Percentiles rank a stretch among this genome's conserved stretches.
Evolutionary conservation across 1,140 invertebrate species (phyloP).

Genomic region (Heterodera schachtii): DNA sequence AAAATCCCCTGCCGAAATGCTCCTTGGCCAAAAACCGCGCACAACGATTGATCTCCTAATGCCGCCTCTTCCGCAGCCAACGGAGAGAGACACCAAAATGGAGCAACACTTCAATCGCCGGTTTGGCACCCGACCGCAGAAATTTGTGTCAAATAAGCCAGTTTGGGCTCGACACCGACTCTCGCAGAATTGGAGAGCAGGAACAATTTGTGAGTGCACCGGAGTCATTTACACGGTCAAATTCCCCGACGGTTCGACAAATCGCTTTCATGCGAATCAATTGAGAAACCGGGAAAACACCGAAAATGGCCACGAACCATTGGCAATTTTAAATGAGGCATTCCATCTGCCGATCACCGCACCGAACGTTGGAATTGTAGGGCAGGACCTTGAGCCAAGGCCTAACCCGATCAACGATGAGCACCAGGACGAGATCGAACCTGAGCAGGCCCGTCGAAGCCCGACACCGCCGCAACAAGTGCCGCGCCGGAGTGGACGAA

Average conservation of each 20-base stretch:
- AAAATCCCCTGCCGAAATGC: slow-evolving; percentile 18
- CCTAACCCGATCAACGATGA: too few relatives aligned
- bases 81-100: background rate
- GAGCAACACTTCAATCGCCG: slow-evolving; percentile 12
- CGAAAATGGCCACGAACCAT: too few relatives aligned
- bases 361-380: too few relatives aligned
- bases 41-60: slow-evolving; percentile 4
- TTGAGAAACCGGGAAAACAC: too few relatives aligned
- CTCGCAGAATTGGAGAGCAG: background rate
- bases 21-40: slow-evolving; percentile 16
- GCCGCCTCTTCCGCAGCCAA: background rate
- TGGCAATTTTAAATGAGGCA: too few relatives aligned
- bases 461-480: too few relatives aligned
- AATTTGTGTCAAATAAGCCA: background rate
- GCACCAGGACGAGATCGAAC: too few relatives aligned
- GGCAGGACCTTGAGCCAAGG: too few relatives aligned
- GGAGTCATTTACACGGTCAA: slow-evolving; percentile 2
- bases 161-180: background rate
- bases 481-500: too few relatives aligned
- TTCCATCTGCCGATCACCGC: too few relatives aligned
- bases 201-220: background rate
- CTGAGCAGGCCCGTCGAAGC: too few relatives aligned
- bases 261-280: too few relatives aligned
- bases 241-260: background rate
- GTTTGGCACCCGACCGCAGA: background rate